A percentile compares a stretch with the other conserved stretches of the same genome.
Evolutionary conservation across 2,113 vertebrate genomes (phyloP).

Genomic region (Oxygymnocypris stewartii): DNA sequence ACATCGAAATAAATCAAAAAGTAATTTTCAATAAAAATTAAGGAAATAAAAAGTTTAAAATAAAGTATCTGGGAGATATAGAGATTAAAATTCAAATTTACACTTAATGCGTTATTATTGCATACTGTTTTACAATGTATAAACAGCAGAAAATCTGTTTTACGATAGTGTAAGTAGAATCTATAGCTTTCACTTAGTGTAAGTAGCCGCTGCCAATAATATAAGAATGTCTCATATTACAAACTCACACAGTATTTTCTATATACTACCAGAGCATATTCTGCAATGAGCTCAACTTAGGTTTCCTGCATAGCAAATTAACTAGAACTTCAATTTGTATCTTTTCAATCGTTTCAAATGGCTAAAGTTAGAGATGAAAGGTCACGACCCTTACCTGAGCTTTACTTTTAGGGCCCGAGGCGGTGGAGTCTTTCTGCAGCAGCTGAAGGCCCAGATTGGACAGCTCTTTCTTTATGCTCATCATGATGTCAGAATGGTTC

Average conservation of each 20-base stretch:
- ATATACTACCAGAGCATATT: background rate
- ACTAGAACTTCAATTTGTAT: no score
- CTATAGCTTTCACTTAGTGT: no score
- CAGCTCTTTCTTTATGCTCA: constrained; percentile 95
- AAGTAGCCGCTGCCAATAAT: background rate
- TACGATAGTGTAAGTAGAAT: no score
- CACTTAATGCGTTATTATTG: no score
- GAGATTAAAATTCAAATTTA: no score
- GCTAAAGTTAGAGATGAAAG: background rate
- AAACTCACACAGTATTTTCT: background rate
- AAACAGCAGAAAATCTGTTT: no score
- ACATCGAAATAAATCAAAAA: no score
- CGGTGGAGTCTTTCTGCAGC: constrained; percentile 84
- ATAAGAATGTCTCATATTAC: background rate
- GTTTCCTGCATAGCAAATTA: background rate
- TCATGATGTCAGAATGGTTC: constrained; percentile 92
- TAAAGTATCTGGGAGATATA: no score
- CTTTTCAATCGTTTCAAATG: background rate
- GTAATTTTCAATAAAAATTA: no score
- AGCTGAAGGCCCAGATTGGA: constrained; percentile 89
- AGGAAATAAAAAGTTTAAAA: no score
- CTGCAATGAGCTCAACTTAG: background rate
- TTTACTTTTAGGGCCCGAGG: constrained; percentile 66
- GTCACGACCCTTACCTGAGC: constrained; percentile 74
- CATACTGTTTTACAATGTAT: no score